Percentiles rank a stretch among this genome's conserved stretches.
Evolutionary conservation across 2,113 vertebrate species (phyloP).

Genomic region (Anhinga rufa): DNA sequence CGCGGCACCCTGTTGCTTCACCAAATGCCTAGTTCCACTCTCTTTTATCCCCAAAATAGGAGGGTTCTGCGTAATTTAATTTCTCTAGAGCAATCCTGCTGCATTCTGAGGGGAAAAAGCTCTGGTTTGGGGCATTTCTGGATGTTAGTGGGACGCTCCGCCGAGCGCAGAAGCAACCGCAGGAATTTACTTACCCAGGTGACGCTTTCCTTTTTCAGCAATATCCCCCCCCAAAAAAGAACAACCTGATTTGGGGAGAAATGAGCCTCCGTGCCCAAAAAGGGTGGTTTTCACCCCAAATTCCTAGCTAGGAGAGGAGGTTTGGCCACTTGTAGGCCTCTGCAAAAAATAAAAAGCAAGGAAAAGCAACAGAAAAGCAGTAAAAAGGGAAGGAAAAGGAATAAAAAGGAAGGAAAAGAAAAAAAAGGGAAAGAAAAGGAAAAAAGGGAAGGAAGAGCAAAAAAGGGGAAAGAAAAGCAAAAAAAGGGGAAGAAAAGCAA

Average conservation of each 20-base stretch:
- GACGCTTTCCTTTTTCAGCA: background rate
- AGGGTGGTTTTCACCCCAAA: background rate
- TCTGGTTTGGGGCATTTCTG: fast-evolving
- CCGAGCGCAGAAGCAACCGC: fast-evolving
- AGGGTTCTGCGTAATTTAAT: fast-evolving
- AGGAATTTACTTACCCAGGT: background rate
- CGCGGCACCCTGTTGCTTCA: fast-evolving
- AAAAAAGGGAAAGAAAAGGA: background rate
- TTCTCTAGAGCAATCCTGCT: background rate
- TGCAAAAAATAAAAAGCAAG: background rate
- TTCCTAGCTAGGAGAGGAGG: background rate
- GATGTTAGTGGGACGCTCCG: background rate
- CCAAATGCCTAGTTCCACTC: background rate
- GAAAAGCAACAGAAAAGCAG: background rate
- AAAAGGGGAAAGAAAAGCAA: background rate
- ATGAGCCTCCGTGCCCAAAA: background rate
- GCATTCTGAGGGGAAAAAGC: background rate
- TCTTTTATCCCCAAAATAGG: background rate
- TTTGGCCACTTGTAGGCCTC: background rate
- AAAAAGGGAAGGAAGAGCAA: background rate
- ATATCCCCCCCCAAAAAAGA: background rate
- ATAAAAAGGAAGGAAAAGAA: background rate
- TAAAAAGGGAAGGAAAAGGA: background rate
- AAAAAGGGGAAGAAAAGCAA: background rate
- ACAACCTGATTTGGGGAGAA: background rate